A percentile compares a stretch with the other conserved stretches of the same genome.
Conservation (phyloP, 2,797 vertebrate genomes). For the Dromococcyx pavoninus region DNA sequence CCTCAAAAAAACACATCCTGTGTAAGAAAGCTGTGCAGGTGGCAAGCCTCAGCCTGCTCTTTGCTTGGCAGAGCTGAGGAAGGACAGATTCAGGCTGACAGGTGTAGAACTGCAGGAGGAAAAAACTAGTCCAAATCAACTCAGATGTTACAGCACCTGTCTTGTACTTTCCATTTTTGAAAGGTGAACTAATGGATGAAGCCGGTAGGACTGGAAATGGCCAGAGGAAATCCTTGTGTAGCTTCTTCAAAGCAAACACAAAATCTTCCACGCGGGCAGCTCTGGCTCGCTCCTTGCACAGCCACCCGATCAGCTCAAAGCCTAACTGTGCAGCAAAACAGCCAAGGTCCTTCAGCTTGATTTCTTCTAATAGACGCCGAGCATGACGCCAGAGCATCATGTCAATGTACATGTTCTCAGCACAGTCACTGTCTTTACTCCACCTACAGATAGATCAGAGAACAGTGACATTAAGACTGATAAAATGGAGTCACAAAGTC, state of each 20-base stretch:
- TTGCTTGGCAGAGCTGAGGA: neutral
- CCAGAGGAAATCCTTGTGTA: constrained; percentile 97
- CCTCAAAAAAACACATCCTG: neutral
- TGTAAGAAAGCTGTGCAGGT: neutral
- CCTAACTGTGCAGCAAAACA: constrained; percentile 95
- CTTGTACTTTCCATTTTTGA: constrained; percentile 92
- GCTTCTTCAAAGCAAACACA: constrained; percentile 89
- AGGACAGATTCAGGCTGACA: neutral
- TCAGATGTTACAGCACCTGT: constrained; percentile 77
- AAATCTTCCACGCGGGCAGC: constrained; percentile 93
- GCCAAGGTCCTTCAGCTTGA: constrained; percentile 92
- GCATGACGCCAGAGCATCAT: constrained; percentile 98
- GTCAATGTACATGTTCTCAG: constrained; percentile 98
- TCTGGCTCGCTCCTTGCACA: constrained; percentile 91
- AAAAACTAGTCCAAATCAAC: neutral
- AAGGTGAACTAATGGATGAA: constrained; percentile 87
- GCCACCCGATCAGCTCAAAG: constrained; percentile 96
- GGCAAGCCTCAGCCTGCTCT: neutral
- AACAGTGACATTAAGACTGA: neutral
- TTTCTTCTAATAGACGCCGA: constrained; percentile 91
- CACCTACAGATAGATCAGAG: constrained; percentile 61
- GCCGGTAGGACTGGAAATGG: constrained; percentile 92
- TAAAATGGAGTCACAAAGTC: rapidly evolving
- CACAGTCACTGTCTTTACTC: constrained; percentile 87
- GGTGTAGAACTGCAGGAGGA: neutral